phyloP scores from a whole-genome alignment of 2,113 vertebrate genomes.

The Pseudolaguvia tuberculata region DNA sequence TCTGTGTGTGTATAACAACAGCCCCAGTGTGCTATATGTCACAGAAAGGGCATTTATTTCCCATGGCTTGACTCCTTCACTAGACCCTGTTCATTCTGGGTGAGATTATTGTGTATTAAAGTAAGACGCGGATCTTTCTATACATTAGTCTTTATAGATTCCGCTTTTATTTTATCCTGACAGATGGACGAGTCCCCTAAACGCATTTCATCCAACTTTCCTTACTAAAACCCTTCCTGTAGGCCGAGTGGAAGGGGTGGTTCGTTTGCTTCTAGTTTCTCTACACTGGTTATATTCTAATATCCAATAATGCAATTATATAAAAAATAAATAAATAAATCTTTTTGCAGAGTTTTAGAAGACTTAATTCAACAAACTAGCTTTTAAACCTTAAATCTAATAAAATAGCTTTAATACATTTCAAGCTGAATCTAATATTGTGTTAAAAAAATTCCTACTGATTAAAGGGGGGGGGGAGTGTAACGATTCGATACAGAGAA shows the following conservation, averaged over 20 bases:
- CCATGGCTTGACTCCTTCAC: neutral
- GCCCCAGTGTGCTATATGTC: neutral
- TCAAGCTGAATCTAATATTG: no score
- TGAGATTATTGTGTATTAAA: neutral
- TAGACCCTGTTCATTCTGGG: neutral
- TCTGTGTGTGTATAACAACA: neutral
- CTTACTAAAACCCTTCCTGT: neutral
- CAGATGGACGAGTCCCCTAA: neutral
- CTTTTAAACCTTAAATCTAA: neutral
- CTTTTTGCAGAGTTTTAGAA: neutral
- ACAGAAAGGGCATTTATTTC: neutral
- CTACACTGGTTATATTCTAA: neutral
- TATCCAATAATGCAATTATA: neutral
- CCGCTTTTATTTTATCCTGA: conserved; percentile 10
- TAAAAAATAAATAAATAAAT: neutral
- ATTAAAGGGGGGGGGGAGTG: no score
- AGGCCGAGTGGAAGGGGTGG: neutral
- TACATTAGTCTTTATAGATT: conserved; percentile 16
- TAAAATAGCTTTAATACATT: neutral
- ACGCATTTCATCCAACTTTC: neutral
- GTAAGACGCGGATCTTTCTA: neutral
- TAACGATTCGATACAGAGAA: no score
- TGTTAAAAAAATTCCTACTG: no score
- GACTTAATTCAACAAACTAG: neutral
- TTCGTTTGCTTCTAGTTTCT: neutral